These are phyloP conservation scores for Natrix natrix DNA, from an alignment of 2,797 vertebrate genomes.

Conservation along the genomic window DNA sequence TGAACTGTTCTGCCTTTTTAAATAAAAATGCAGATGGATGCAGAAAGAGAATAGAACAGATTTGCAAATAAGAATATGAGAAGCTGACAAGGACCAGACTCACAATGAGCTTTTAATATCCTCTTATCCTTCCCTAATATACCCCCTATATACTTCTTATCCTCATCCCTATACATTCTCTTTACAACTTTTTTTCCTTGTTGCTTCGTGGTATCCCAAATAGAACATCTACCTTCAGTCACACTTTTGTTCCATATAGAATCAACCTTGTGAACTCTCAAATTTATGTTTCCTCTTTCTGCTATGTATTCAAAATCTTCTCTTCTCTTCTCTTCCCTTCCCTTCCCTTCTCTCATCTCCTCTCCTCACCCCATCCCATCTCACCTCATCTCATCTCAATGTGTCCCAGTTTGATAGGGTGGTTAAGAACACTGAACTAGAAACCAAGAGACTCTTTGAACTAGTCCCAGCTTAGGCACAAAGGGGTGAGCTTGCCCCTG, in stretches of 20 bases:
- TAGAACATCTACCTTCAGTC: neutral
- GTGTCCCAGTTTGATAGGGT: neutral
- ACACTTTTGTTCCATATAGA: too few relatives aligned
- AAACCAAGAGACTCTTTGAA: neutral
- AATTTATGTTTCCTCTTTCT: neutral
- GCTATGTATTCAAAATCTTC: neutral
- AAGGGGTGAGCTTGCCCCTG: neutral
- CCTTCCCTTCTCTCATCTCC: too few relatives aligned
- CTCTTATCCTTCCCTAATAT: neutral
- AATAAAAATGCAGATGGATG: neutral
- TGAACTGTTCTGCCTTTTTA: neutral
- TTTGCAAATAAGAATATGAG: neutral
- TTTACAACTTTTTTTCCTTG: neutral
- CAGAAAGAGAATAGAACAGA: neutral
- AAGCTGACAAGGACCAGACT: neutral
- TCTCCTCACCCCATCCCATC: too few relatives aligned
- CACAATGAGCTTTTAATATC: neutral
- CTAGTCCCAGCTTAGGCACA: neutral
- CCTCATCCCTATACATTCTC: neutral
- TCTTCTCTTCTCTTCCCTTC: too few relatives aligned
- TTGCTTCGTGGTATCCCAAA: neutral
- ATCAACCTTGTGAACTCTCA: neutral
- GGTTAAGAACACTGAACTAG: neutral
- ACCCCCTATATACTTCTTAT: neutral
- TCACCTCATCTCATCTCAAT: too few relatives aligned